Percentiles rank a stretch among this genome's conserved stretches.
phyloP scores from a whole-genome alignment of 2,113 vertebrate genomes.

The Oostethus manadensis region DNA sequence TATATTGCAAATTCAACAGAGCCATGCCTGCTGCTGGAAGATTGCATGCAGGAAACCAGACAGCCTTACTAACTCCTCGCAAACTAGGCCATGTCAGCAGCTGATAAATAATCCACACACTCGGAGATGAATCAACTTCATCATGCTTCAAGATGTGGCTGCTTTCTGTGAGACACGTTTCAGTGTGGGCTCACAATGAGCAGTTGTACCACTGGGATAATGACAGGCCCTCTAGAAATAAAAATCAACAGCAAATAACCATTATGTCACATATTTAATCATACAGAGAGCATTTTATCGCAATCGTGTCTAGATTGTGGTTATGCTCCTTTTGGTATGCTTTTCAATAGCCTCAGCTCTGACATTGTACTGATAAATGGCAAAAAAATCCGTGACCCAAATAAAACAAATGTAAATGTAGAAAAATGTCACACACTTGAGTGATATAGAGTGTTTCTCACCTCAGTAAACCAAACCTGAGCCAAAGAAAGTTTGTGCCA shows the following conservation, averaged over 20 bases:
- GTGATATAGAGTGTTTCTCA: no score
- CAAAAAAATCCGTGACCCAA: no score
- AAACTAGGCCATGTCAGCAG: slow-evolving; percentile 57
- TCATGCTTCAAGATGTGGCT: slow-evolving; percentile 46
- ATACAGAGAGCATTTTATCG: no score
- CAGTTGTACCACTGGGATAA: slow-evolving; percentile 11
- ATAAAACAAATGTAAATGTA: no score
- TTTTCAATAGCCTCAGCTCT: no score
- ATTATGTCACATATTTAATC: slow-evolving; percentile 11
- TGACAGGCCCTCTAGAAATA: slow-evolving; percentile 11
- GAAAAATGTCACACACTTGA: no score
- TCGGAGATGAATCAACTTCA: slow-evolving; percentile 62
- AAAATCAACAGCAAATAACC: slow-evolving; percentile 5
- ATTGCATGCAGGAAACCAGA: slow-evolving; percentile 31
- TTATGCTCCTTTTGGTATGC: not conserved
- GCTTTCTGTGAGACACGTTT: slow-evolving; percentile 34
- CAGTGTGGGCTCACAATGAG: slow-evolving; percentile 14
- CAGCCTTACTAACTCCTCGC: slow-evolving; percentile 26
- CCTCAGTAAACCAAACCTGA: no score
- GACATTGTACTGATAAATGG: no score
- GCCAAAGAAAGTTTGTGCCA: no score
- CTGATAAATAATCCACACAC: slow-evolving; percentile 69
- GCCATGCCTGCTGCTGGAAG: slow-evolving; percentile 13
- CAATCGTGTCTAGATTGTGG: not conserved
- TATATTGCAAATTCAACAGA: slow-evolving; percentile 36